These are phyloP conservation scores for Hippasteria phrygiana DNA, from an alignment of 53 echinoderm and acorn worm species.

Conservation along the genomic window DNA sequence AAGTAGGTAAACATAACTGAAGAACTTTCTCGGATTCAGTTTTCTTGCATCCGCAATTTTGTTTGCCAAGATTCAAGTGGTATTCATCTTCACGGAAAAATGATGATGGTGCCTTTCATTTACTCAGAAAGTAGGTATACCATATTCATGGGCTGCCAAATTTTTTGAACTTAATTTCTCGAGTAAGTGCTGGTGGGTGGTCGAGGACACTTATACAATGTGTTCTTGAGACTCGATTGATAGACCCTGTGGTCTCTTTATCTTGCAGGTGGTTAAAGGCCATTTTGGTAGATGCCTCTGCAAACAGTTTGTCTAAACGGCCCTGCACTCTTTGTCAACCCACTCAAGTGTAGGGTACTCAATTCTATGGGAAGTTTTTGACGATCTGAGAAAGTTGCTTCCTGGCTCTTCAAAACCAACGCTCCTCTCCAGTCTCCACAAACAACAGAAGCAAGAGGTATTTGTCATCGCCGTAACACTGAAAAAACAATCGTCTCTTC, in stretches of 20 bases:
- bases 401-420: constrained; percentile 35
- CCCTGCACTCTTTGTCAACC: constrained; percentile 30
- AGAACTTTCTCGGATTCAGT: no score
- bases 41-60: no score
- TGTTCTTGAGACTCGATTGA: constrained; percentile 30
- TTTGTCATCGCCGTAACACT: constrained; percentile 7
- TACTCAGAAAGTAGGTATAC: not conserved
- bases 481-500: constrained; percentile 36
- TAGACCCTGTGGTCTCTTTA: not conserved
- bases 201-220: constrained; percentile 11
- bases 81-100: not conserved
- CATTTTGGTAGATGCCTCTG: constrained; percentile 13
- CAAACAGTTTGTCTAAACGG: constrained; percentile 35
- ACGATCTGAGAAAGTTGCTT: constrained; percentile 33
- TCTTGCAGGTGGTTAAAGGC: constrained; percentile 30
- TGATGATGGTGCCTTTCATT: not conserved
- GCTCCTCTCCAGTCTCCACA: constrained; percentile 5
- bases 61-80: no score
- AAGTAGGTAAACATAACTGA: no score
- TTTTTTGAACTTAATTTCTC: constrained; percentile 43
- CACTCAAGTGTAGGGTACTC: constrained; percentile 33
- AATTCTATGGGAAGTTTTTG: constrained; percentile 15
- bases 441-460: constrained; percentile 16
- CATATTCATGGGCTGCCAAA: not conserved
- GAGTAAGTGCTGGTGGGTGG: constrained; percentile 45